A percentile compares a stretch with the other conserved stretches of the same genome.
These are phyloP conservation scores for Malurus cyaneus DNA, from an alignment of 2,113 vertebrate genomes.

Conservation along the genomic window DNA sequence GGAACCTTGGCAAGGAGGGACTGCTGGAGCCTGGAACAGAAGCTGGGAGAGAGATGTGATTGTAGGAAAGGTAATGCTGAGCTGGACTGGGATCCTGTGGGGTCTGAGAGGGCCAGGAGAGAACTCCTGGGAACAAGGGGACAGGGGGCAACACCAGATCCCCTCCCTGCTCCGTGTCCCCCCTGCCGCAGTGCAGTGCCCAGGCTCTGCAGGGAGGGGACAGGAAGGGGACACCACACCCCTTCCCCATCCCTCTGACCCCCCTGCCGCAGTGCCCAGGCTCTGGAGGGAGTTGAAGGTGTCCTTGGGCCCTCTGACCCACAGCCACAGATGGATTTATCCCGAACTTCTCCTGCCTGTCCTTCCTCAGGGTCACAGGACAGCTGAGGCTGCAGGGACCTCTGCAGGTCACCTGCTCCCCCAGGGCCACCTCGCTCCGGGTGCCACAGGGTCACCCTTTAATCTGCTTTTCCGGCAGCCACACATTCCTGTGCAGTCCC, in stretches of 20 bases:
- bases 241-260: too few species aligned
- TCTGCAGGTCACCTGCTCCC: not conserved
- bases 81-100: not conserved
- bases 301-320: not conserved
- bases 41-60: not conserved
- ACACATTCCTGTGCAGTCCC: not conserved
- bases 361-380: not conserved
- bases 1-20: not conserved
- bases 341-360: not conserved
- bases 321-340: not conserved
- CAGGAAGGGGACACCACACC: too few species aligned
- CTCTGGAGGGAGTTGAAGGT: not conserved
- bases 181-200: not conserved
- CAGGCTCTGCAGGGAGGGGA: not conserved
- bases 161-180: not conserved
- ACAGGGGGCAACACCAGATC: not conserved
- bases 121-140: not conserved
- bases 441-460: not conserved
- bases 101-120: not conserved
- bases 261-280: too few species aligned
- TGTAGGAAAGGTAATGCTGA: not conserved
- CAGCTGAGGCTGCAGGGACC: not conserved
- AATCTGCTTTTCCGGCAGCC: not conserved
- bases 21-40: not conserved
- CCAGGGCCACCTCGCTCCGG: accelerated